Percentiles rank a stretch among this genome's conserved stretches.
Evolutionary conservation across 2,113 vertebrate species (phyloP).

Genomic region (Callopanchax toddi): DNA sequence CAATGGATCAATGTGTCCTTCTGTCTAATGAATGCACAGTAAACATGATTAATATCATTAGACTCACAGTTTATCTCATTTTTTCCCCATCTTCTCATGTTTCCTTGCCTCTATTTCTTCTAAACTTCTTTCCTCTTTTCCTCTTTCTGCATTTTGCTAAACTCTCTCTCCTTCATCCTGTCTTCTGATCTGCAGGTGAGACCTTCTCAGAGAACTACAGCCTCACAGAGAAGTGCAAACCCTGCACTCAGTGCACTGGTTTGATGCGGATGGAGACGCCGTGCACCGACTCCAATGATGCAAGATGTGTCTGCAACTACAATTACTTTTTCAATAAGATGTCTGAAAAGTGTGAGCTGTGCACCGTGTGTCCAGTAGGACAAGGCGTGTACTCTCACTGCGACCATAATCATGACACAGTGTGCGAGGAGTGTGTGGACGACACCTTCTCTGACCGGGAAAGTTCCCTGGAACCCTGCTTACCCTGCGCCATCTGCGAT

Average conservation of each 20-base stretch:
- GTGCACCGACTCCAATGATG: constrained; percentile 95
- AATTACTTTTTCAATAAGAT: constrained; percentile 80
- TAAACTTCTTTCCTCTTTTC: constrained; percentile 21
- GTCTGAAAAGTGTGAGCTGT: constrained; percentile 78
- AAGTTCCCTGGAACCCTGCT: constrained; percentile 92
- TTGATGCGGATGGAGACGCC: constrained; percentile 91
- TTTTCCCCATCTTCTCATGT: constrained; percentile 38
- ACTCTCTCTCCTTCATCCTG: background rate
- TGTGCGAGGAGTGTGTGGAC: constrained; percentile 88
- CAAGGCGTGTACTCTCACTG: constrained; percentile 86
- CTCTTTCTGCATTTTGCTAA: no score
- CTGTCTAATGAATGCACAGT: constrained; percentile 66
- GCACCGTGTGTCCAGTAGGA: constrained; percentile 85
- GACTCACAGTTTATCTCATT: constrained; percentile 41
- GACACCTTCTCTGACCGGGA: constrained; percentile 91
- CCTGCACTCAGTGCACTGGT: constrained; percentile 87
- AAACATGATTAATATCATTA: constrained; percentile 73
- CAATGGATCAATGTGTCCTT: constrained; percentile 73
- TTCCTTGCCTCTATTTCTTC: constrained; percentile 25
- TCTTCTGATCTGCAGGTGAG: constrained; percentile 77
- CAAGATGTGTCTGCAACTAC: constrained; percentile 89
- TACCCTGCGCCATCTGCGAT: constrained; percentile 94
- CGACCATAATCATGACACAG: constrained; percentile 82
- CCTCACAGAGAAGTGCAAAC: constrained; percentile 84
- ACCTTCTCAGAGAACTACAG: constrained; percentile 92